Percentiles rank a stretch among this genome's conserved stretches.
phyloP scores from a whole-genome alignment of 2,113 vertebrate genomes.

The Tachysurus fulvidraco region DNA sequence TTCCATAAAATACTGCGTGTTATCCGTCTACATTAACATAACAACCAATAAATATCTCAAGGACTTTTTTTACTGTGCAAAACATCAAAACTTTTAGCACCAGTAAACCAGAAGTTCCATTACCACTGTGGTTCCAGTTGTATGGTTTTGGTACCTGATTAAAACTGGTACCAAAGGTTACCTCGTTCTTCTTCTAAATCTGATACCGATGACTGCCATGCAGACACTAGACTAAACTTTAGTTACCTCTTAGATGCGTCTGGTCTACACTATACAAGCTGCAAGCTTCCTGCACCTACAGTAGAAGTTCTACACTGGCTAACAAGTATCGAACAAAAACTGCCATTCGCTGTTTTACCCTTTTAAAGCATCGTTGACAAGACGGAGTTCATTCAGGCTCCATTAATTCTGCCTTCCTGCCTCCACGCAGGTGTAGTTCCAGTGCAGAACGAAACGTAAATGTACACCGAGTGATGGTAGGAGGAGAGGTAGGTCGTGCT shows the following conservation, averaged over 20 bases:
- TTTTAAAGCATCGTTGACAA: slow-evolving; percentile 24
- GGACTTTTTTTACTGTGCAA: not conserved
- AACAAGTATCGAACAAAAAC: slow-evolving; percentile 17
- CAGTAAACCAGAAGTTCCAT: not conserved
- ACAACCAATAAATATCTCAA: not conserved
- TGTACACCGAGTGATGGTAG: not conserved
- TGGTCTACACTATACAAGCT: not conserved
- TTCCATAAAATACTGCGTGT: not conserved
- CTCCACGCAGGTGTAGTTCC: not conserved
- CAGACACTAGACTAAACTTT: not conserved
- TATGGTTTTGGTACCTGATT: not conserved
- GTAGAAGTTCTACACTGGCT: slow-evolving; percentile 32
- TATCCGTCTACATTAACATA: not conserved
- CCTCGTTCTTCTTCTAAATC: too few species aligned
- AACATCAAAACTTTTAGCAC: not conserved
- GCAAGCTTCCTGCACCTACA: slow-evolving; percentile 1
- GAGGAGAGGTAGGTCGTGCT: slow-evolving; percentile 2
- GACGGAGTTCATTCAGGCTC: slow-evolving; percentile 2
- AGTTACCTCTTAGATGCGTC: not conserved
- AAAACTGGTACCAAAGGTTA: not conserved
- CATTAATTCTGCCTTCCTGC: slow-evolving; percentile 32
- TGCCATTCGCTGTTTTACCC: slow-evolving; percentile 30
- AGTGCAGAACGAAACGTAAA: not conserved
- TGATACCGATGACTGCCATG: not conserved
- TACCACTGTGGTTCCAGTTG: not conserved